A percentile compares a stretch with the other conserved stretches of the same genome.
Evolutionary conservation across 2,113 vertebrate species (phyloP).

Genomic region (Morone saxatilis): DNA sequence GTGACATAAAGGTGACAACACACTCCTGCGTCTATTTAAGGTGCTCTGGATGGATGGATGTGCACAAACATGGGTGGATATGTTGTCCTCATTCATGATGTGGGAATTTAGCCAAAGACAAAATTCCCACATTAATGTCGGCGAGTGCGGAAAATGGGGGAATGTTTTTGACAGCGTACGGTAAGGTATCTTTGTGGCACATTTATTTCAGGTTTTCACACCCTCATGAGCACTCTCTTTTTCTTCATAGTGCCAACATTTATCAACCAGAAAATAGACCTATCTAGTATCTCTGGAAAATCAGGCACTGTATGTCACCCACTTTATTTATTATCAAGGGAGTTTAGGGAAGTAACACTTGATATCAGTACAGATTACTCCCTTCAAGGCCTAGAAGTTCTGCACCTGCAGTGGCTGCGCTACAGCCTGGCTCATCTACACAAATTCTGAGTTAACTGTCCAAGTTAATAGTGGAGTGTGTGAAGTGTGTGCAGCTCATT

Average conservation of each 20-base stretch:
- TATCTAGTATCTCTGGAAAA: conserved; percentile 28
- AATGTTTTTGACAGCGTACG: not conserved
- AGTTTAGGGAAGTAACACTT: conserved; percentile 42
- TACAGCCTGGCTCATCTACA: conserved; percentile 32
- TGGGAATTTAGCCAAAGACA: not conserved
- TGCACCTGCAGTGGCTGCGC: conserved; percentile 20
- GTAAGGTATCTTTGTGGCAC: not conserved
- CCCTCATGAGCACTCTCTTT: conserved; percentile 1
- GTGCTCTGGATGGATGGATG: not conserved
- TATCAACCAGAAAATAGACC: conserved; percentile 52
- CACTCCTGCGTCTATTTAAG: conserved; percentile 22
- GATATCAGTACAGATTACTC: conserved; percentile 34
- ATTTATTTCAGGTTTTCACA: conserved; percentile 19
- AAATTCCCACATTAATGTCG: not conserved
- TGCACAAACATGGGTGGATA: not conserved
- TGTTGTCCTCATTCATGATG: not conserved
- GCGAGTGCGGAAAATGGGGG: not conserved
- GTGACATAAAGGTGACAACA: conserved; percentile 18
- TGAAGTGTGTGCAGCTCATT: conserved; percentile 36
- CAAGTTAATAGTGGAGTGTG: conserved; percentile 24
- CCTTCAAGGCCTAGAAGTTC: conserved; percentile 12
- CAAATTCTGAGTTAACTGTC: conserved; percentile 33
- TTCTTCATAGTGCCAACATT: conserved; percentile 22
- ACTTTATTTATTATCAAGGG: conserved; percentile 38
- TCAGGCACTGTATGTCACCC: conserved; percentile 22